These are phyloP conservation scores for Leptopilina myrica DNA, from an alignment of 2,888 invertebrate genomes.

Conservation along the genomic window DNA sequence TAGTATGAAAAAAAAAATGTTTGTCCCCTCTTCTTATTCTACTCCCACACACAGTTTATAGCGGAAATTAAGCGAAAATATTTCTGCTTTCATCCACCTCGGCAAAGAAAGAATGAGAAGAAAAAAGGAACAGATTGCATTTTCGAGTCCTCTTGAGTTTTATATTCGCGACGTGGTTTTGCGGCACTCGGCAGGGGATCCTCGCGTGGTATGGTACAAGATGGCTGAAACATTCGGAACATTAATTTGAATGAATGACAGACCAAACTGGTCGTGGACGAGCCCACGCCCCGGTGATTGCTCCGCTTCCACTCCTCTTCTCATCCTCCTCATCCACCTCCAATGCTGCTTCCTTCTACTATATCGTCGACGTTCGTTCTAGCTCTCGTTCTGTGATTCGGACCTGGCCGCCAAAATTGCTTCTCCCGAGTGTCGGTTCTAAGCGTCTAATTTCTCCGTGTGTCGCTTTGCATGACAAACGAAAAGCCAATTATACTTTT, in stretches of 20 bases:
- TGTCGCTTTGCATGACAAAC: conserved; percentile 37
- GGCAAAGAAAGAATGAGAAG: no score
- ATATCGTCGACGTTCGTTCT: conserved; percentile 16
- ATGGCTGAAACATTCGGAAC: conserved; percentile 63
- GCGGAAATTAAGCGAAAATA: neutral
- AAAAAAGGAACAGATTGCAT: neutral
- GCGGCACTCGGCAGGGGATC: conserved; percentile 17
- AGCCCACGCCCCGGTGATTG: conserved; percentile 41
- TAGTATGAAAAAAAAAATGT: no score
- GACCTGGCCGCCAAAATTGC: conserved; percentile 36
- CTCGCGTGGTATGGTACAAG: conserved; percentile 37
- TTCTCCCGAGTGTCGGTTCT: conserved; percentile 37
- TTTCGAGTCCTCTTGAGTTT: conserved; percentile 31
- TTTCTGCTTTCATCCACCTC: no score
- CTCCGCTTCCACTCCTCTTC: conserved; percentile 32
- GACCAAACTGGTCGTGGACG: conserved; percentile 35
- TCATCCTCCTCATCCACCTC: neutral
- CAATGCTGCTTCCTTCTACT: no score
- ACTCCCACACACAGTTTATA: no score
- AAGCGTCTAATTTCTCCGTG: conserved; percentile 38
- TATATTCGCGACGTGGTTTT: conserved; percentile 40
- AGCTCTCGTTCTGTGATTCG: conserved; percentile 31
- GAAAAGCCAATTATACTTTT: conserved; percentile 35
- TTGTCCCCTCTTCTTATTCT: no score
- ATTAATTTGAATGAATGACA: conserved; percentile 63